phyloP scores from a whole-genome alignment of 64 coral and sea anemone species.

The Catalaphyllia jardinei region DNA sequence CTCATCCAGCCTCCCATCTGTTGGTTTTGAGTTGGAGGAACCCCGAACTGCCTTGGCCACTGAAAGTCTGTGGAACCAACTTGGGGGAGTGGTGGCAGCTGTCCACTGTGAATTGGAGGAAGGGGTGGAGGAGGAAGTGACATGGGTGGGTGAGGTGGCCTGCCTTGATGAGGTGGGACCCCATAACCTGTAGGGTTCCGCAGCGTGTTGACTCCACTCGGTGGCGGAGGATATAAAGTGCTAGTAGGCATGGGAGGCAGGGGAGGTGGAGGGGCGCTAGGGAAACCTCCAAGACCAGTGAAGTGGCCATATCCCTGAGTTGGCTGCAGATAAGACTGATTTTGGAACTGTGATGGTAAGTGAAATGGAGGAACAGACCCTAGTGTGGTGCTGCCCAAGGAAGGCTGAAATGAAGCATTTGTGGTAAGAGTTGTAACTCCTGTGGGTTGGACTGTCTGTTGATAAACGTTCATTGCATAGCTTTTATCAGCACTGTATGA shows the following conservation, averaged over 20 bases:
- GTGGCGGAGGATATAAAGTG: constrained; percentile 72
- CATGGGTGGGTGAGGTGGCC: constrained; percentile 34
- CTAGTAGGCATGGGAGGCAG: constrained; percentile 34
- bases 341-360: constrained; percentile 37
- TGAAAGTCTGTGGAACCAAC: constrained; percentile 55
- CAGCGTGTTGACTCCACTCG: constrained; percentile 54
- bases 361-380: constrained; percentile 43
- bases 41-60: constrained; percentile 85
- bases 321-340: constrained; percentile 52
- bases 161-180: constrained; percentile 30
- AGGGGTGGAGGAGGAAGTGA: constrained; percentile 70
- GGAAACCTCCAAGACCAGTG: constrained; percentile 37
- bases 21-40: constrained; percentile 69
- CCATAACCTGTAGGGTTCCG: constrained; percentile 77
- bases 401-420: constrained; percentile 40
- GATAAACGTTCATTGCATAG: constrained; percentile 22
- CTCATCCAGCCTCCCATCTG: constrained; percentile 97
- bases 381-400: constrained; percentile 6
- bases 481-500: background rate
- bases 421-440: constrained; percentile 23
- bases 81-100: constrained; percentile 54
- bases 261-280: constrained; percentile 39
- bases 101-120: constrained; percentile 62
- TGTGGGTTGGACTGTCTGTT: constrained; percentile 23
- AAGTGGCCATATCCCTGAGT: constrained; percentile 53